Evolutionary conservation across 2,888 invertebrate species (phyloP).

Genomic region (Leuctra nigra): DNA sequence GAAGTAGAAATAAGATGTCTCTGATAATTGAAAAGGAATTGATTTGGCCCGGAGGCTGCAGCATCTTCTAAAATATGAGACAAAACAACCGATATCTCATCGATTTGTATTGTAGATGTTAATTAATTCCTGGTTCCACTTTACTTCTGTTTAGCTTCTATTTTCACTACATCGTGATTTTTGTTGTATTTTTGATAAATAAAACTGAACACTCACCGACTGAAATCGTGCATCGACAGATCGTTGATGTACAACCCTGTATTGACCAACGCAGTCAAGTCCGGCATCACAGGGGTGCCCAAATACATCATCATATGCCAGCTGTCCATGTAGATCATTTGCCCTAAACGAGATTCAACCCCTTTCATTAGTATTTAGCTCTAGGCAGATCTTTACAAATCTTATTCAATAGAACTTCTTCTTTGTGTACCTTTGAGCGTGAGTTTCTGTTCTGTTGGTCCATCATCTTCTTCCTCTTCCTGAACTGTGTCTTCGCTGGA

Average conservation of each 20-base stretch:
- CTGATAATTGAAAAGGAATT: no score
- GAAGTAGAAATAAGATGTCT: no score
- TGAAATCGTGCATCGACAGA: constrained; percentile 98
- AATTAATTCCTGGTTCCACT: no score
- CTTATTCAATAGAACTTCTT: not conserved
- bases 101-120: no score
- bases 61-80: no score
- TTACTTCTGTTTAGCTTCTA: no score
- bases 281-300: constrained; percentile 94
- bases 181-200: no score
- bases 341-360: constrained; percentile 54
- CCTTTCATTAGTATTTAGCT: not conserved
- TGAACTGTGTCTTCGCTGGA: constrained; percentile 35
- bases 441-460: constrained; percentile 66
- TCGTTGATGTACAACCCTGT: constrained; percentile 96
- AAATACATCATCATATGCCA: constrained; percentile 98
- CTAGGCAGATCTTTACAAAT: not conserved
- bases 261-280: constrained; percentile 83
- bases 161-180: no score
- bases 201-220: constrained; percentile 74
- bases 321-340: constrained; percentile 98
- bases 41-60: no score
- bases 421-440: constrained; percentile 63
- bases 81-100: no score
- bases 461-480: constrained; percentile 45